phyloP scores from a whole-genome alignment of 2,113 vertebrate genomes.

The Chaetodon auriga region DNA sequence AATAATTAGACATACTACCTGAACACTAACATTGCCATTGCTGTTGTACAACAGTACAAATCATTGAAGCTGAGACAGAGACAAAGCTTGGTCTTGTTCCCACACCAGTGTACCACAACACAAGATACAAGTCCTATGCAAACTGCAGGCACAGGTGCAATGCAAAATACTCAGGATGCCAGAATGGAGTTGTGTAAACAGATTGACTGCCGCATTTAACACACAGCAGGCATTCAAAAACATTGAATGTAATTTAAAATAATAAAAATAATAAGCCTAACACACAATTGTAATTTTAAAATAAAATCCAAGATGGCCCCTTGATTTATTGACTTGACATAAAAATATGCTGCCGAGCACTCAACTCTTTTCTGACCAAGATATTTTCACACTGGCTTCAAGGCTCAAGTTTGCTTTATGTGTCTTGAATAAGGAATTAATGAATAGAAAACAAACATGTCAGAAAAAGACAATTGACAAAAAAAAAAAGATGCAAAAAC shows the following conservation, averaged over 20 bases:
- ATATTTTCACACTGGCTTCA: neutral
- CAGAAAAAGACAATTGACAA: too few species aligned
- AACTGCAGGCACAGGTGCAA: conserved; percentile 9
- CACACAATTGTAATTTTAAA: neutral
- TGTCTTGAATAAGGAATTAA: neutral
- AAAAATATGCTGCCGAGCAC: neutral
- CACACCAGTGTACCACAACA: neutral
- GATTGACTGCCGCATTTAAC: neutral
- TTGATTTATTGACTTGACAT: neutral
- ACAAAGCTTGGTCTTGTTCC: neutral
- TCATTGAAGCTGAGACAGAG: neutral
- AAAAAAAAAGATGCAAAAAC: neutral
- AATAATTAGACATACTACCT: neutral
- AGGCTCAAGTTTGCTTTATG: neutral
- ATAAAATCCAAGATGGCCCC: neutral
- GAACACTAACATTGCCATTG: neutral
- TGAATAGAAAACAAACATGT: neutral
- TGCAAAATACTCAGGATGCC: neutral
- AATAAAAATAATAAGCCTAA: neutral
- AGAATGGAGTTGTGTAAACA: neutral
- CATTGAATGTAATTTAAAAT: neutral
- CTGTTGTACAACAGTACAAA: neutral
- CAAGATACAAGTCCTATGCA: neutral
- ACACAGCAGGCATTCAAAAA: neutral
- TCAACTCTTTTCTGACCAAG: neutral